Evolutionary conservation across 2,888 invertebrate species (phyloP).

Genomic region (Microctonus aethiopoides): DNA sequence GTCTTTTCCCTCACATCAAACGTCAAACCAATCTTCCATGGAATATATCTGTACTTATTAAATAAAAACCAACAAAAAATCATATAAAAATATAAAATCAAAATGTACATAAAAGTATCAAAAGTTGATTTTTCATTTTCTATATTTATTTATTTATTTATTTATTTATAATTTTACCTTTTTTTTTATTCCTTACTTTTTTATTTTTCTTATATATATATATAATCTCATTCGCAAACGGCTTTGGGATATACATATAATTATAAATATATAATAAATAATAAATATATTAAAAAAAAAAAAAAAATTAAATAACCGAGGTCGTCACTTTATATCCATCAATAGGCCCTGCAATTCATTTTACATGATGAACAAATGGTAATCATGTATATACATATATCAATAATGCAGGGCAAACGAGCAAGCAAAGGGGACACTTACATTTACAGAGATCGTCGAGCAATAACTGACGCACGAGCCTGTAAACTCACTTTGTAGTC

Average conservation of each 20-base stretch:
- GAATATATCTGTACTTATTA: neutral
- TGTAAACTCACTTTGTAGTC: constrained; percentile 31
- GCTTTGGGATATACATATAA: neutral
- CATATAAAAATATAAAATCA: neutral
- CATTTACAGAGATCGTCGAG: constrained; percentile 14
- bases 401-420: constrained; percentile 22
- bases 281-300: neutral
- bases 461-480: constrained; percentile 35
- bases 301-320: no score
- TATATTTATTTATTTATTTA: neutral
- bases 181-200: no score
- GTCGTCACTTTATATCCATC: constrained; percentile 25
- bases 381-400: constrained; percentile 27
- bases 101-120: neutral
- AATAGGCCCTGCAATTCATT: constrained; percentile 23
- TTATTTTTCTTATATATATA: no score
- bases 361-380: constrained; percentile 10
- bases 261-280: neutral
- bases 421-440: constrained; percentile 18
- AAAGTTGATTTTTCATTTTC: neutral
- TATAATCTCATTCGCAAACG: no score
- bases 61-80: neutral
- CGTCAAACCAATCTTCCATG: constrained; percentile 3
- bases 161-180: neutral
- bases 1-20: constrained; percentile 8